These are phyloP conservation scores for Bradysia coprophila DNA, from an alignment of 1,140 invertebrate species.

Conservation along the genomic window DNA sequence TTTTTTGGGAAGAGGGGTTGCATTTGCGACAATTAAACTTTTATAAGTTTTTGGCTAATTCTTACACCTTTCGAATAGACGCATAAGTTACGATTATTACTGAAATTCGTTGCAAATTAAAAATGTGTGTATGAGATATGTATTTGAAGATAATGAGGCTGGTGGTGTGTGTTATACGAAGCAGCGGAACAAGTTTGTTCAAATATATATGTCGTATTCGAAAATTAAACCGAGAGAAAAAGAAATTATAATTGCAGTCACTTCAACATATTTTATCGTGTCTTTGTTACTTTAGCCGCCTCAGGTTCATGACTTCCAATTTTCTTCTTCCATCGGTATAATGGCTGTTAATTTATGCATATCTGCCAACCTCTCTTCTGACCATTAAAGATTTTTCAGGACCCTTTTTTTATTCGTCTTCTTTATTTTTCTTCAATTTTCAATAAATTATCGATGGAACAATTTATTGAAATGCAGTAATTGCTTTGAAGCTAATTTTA, in stretches of 20 bases:
- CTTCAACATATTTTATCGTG: too few species aligned
- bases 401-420: too few species aligned
- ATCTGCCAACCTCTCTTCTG: not conserved
- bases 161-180: not conserved
- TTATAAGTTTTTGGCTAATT: too few species aligned
- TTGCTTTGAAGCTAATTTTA: constrained; percentile 2
- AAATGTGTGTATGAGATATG: not conserved
- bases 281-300: not conserved
- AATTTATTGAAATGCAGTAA: constrained; percentile 3
- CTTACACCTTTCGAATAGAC: not conserved
- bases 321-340: not conserved
- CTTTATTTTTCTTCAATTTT: not conserved
- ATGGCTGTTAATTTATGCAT: not conserved
- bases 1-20: too few species aligned
- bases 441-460: constrained; percentile 2
- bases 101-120: not conserved
- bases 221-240: not conserved
- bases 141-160: not conserved
- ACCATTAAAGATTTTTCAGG: not conserved
- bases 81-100: not conserved
- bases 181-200: too few species aligned
- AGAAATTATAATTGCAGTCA: not conserved
- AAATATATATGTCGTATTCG: too few species aligned
- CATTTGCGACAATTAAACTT: too few species aligned
- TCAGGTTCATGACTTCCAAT: not conserved